phyloP scores from a whole-genome alignment of 1,140 invertebrate species.

The Diorhabda sublineata region DNA sequence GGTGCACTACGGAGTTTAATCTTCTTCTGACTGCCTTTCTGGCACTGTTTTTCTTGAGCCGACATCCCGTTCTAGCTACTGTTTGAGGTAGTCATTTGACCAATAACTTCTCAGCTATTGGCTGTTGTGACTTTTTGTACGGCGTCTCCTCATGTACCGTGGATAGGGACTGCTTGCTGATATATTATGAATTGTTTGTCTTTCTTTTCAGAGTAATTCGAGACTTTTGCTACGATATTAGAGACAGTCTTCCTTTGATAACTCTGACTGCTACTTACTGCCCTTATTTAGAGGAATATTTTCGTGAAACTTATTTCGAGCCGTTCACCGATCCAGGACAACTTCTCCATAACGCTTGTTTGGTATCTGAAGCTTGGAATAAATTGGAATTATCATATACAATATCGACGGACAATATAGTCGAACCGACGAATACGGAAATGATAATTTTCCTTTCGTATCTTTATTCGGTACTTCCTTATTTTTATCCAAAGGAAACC shows the following conservation, averaged over 20 bases:
- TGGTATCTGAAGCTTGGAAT: slow-evolving; percentile 44
- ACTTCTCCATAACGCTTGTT: slow-evolving; percentile 47
- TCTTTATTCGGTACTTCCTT: slow-evolving; percentile 44
- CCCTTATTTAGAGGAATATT: slow-evolving; percentile 42
- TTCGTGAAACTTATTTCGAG: slow-evolving; percentile 40
- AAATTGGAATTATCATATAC: slow-evolving; percentile 45
- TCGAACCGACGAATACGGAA: slow-evolving; percentile 12
- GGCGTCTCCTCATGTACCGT: too few relatives aligned
- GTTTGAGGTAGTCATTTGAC: too few relatives aligned
- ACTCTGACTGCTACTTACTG: slow-evolving; percentile 45
- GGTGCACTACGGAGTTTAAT: too few relatives aligned
- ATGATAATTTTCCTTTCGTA: slow-evolving; percentile 31
- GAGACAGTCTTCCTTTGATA: slow-evolving; percentile 44
- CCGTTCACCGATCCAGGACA: slow-evolving; percentile 37
- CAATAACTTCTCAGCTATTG: too few relatives aligned
- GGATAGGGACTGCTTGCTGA: too few relatives aligned
- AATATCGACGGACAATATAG: slow-evolving; percentile 42
- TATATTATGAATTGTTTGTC: too few relatives aligned
- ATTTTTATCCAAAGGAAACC: slow-evolving; percentile 35
- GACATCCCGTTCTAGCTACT: too few relatives aligned
- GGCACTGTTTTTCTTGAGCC: too few relatives aligned
- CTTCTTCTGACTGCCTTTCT: too few relatives aligned
- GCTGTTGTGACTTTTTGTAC: too few relatives aligned
- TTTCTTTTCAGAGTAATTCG: neutral
- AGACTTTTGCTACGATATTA: slow-evolving; percentile 27